phyloP scores from a whole-genome alignment of 92 coral and sea anemone species.

The Parazoanthus darwini region DNA sequence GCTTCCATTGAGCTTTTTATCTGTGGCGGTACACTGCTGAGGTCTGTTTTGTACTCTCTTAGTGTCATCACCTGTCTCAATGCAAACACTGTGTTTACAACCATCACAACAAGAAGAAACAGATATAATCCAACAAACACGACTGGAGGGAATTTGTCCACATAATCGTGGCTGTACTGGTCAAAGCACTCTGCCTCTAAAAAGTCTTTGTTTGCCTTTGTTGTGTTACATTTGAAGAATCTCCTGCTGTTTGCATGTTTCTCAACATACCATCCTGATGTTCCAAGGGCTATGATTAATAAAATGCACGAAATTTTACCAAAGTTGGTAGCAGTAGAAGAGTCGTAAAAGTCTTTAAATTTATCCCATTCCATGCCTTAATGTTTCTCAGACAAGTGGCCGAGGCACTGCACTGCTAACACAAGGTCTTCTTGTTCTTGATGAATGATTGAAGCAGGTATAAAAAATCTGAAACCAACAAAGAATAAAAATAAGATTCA shows the following conservation, averaged over 20 bases:
- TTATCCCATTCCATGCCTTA: not conserved
- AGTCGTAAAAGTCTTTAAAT: not conserved
- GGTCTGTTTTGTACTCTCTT: not conserved
- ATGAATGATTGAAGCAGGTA: too few species aligned
- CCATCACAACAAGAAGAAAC: not conserved
- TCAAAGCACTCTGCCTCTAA: slow-evolving; percentile 22
- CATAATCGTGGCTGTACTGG: slow-evolving; percentile 3
- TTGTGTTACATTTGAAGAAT: slow-evolving; percentile 11
- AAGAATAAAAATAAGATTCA: too few species aligned
- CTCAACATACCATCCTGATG: not conserved
- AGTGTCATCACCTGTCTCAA: not conserved
- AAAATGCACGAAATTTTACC: not conserved
- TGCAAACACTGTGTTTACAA: slow-evolving; percentile 8
- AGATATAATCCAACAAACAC: not conserved
- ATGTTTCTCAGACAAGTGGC: too few species aligned
- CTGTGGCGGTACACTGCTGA: not conserved
- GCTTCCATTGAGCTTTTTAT: not conserved
- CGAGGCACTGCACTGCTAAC: too few species aligned
- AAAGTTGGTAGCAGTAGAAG: not conserved
- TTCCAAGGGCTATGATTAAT: not conserved
- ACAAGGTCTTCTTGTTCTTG: too few species aligned
- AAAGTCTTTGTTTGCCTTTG: not conserved
- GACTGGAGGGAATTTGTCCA: not conserved
- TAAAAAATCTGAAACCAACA: too few species aligned
- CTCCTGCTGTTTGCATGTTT: not conserved